These are phyloP conservation scores for Galleria mellonella DNA, from an alignment of 1,140 invertebrate genomes.

Conservation along the genomic window DNA sequence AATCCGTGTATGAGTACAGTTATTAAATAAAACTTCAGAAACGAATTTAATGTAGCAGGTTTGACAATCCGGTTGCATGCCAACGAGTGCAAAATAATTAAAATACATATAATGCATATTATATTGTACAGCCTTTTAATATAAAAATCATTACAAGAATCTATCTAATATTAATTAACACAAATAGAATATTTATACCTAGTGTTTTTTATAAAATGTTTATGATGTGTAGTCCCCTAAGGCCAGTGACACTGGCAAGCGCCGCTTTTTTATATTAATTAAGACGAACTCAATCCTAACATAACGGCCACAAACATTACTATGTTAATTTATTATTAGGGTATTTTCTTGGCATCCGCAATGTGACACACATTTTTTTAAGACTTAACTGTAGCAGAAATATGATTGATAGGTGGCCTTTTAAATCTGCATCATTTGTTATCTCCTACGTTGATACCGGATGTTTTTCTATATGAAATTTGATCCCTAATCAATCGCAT, in stretches of 20 bases:
- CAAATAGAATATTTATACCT: too few relatives aligned
- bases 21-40: too few relatives aligned
- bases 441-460: constrained; percentile 12
- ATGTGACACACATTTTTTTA: constrained; percentile 68
- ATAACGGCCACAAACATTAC: constrained; percentile 62
- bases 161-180: too few relatives aligned
- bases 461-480: constrained; percentile 18
- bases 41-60: too few relatives aligned
- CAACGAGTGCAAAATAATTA: too few relatives aligned
- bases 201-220: constrained; percentile 11
- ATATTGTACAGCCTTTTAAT: too few relatives aligned
- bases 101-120: too few relatives aligned
- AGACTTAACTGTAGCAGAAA: constrained; percentile 65
- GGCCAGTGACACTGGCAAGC: constrained; percentile 51
- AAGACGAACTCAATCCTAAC: constrained; percentile 54
- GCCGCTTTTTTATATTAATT: constrained; percentile 55
- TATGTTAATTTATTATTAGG: constrained; percentile 71
- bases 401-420: constrained; percentile 66
- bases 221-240: constrained; percentile 12
- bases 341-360: constrained; percentile 64
- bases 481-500: constrained; percentile 21
- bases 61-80: too few relatives aligned
- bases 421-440: constrained; percentile 32
- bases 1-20: too few relatives aligned
- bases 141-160: too few relatives aligned